Percentiles rank a stretch among this genome's conserved stretches.
Conservation (phyloP, 1,140 invertebrate genomes). For the Brachionus asplanchnoidis region DNA sequence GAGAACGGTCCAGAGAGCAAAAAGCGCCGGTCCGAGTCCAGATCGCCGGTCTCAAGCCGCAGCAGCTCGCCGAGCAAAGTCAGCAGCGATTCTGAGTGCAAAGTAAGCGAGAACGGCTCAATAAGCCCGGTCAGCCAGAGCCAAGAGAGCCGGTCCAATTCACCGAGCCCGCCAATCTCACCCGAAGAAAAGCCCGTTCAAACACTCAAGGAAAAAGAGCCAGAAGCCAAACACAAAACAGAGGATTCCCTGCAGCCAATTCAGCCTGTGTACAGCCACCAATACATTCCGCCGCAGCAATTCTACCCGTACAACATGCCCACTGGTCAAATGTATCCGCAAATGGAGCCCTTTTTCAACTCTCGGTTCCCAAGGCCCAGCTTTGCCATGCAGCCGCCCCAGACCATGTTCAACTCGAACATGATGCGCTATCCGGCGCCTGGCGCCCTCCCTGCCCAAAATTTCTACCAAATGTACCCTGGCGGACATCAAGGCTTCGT, state of each 20-base stretch:
- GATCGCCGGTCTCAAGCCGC: neutral
- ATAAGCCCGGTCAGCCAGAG: neutral
- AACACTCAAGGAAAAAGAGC: neutral
- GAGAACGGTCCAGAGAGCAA: neutral
- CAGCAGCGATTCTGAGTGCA: slow-evolving; percentile 3
- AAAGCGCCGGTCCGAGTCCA: neutral
- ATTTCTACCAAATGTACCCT: slow-evolving; percentile 9
- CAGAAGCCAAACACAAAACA: neutral
- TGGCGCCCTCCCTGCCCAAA: neutral
- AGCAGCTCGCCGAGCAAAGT: slow-evolving; percentile 1
- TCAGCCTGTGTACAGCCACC: neutral
- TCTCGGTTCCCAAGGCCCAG: neutral
- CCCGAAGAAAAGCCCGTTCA: neutral
- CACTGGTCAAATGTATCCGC: neutral
- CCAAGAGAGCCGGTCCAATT: neutral
- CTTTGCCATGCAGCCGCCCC: neutral
- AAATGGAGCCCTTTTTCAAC: slow-evolving; percentile 3
- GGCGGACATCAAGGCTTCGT: neutral
- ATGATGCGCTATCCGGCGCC: neutral
- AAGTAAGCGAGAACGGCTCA: neutral
- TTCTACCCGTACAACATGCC: slow-evolving; percentile 18
- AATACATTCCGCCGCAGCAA: neutral
- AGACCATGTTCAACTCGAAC: neutral
- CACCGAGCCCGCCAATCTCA: neutral
- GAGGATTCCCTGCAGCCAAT: neutral